phyloP scores from a whole-genome alignment of 2,888 invertebrate genomes.

The Nephrotoma appendiculata region DNA sequence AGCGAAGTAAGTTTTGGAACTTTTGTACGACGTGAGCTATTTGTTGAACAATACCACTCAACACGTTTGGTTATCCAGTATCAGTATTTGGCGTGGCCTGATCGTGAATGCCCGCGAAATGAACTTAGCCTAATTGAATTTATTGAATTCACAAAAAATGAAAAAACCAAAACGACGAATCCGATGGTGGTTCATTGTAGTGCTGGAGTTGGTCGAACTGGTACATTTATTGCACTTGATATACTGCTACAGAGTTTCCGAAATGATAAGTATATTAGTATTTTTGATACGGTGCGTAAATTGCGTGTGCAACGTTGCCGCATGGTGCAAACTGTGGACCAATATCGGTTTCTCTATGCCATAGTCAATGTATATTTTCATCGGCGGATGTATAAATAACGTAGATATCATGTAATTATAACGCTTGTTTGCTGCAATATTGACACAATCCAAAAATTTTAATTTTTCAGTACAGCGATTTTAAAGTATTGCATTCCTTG shows the following conservation, averaged over 20 bases:
- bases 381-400: neutral
- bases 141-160: slow-evolving; percentile 35
- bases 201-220: slow-evolving; percentile 64
- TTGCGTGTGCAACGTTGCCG: slow-evolving; percentile 50
- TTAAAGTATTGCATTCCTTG: no score
- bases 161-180: slow-evolving; percentile 28
- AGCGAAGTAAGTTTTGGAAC: neutral
- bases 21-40: neutral
- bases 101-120: slow-evolving; percentile 48
- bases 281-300: slow-evolving; percentile 52
- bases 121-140: slow-evolving; percentile 47
- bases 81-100: slow-evolving; percentile 60
- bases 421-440: no score
- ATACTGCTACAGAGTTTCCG: slow-evolving; percentile 49
- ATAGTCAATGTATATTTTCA: neutral
- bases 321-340: slow-evolving; percentile 56
- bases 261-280: slow-evolving; percentile 45
- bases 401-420: no score
- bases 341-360: slow-evolving; percentile 34
- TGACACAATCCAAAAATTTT: no score
- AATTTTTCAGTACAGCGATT: no score
- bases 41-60: neutral
- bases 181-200: slow-evolving; percentile 41
- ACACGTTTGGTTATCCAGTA: slow-evolving; percentile 41
- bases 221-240: slow-evolving; percentile 57